phyloP scores from a whole-genome alignment of 1,140 invertebrate genomes.

The Lasioglossum albipes region DNA sequence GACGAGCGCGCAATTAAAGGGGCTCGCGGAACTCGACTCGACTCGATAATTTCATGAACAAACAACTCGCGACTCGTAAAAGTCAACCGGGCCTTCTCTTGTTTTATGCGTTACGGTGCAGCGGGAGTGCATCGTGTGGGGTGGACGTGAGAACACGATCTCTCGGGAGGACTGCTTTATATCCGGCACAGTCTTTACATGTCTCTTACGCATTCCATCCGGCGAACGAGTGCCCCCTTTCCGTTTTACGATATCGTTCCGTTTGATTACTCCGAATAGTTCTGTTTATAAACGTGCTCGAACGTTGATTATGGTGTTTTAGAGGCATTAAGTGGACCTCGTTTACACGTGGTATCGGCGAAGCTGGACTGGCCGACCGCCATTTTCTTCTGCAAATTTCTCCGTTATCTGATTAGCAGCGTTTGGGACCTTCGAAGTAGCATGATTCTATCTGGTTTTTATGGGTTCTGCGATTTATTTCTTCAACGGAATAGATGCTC shows the following conservation, averaged over 20 bases:
- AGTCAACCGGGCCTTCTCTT: constrained; percentile 52
- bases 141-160: background rate
- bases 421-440: too few relatives aligned
- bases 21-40: background rate
- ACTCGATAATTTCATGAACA: constrained; percentile 59
- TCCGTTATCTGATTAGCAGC: too few relatives aligned
- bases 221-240: background rate
- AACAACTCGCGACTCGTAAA: constrained; percentile 64
- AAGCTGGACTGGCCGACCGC: background rate
- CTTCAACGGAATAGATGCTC: too few relatives aligned
- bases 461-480: too few relatives aligned
- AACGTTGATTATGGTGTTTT: background rate
- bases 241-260: constrained; percentile 17
- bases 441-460: too few relatives aligned
- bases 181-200: background rate
- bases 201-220: background rate
- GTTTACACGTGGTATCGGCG: background rate
- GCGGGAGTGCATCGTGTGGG: constrained; percentile 39
- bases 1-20: constrained; percentile 44
- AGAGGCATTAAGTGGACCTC: background rate
- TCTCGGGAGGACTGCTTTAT: background rate
- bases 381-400: too few relatives aligned
- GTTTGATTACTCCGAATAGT: background rate
- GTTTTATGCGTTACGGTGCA: constrained; percentile 67
- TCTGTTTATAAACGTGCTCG: background rate